Conservation (phyloP, 2,888 invertebrate genomes). For the Flabesymbios commensalis region DNA sequence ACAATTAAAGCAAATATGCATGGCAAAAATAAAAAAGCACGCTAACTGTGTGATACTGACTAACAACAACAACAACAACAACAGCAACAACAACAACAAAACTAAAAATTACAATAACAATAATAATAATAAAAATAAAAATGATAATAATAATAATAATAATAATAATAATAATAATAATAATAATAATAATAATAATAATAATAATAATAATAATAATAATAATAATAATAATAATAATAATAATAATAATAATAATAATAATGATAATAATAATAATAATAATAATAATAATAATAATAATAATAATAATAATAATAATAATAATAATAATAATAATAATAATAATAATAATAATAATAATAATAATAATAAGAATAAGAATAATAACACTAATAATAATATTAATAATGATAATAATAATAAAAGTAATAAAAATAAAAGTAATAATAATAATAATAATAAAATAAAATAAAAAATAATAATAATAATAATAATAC, state of each 20-base stretch:
- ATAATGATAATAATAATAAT: constrained; percentile 1
- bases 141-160: neutral
- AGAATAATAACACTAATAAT: too few relatives aligned
- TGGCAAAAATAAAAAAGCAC: neutral
- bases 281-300: constrained; percentile 1
- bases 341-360: neutral
- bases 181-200: constrained; percentile 4
- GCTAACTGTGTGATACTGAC: neutral
- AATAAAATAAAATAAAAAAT: too few relatives aligned
- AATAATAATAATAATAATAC: too few relatives aligned
- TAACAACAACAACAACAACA: neutral
- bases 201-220: constrained; percentile 1
- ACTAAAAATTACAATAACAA: neutral
- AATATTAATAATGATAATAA: too few relatives aligned
- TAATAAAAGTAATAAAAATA: too few relatives aligned
- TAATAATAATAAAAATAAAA: neutral
- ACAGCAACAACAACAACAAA: neutral
- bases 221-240: neutral
- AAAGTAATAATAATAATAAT: too few relatives aligned
- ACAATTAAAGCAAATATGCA: too few relatives aligned
- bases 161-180: neutral
- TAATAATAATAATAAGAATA: too few relatives aligned
- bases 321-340: neutral
- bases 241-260: neutral
- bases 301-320: neutral